These are phyloP conservation scores for Phragmatobia fuliginosa DNA, from an alignment of 2,888 invertebrate species.

Conservation along the genomic window DNA sequence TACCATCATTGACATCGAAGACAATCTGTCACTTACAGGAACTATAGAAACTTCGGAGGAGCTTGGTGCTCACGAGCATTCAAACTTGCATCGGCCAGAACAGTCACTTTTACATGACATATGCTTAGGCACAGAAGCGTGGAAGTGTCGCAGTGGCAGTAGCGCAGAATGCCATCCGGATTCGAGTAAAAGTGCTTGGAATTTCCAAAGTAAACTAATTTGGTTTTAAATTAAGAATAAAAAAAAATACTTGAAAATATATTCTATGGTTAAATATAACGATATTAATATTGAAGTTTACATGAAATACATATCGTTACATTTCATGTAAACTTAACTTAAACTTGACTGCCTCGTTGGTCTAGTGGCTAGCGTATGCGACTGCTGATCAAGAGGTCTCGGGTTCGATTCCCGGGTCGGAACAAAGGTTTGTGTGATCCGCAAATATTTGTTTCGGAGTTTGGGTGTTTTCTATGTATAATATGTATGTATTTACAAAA, in stretches of 20 bases:
- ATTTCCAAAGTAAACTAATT: neutral
- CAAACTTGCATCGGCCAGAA: neutral
- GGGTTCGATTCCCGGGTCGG: too few species aligned
- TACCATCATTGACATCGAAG: slow-evolving; percentile 49
- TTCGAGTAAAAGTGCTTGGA: neutral
- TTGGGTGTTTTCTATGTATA: too few species aligned
- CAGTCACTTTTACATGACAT: neutral
- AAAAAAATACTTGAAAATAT: too few species aligned
- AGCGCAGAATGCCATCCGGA: neutral
- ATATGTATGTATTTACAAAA: too few species aligned
- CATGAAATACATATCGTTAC: too few species aligned
- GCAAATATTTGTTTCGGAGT: too few species aligned
- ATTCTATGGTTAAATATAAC: neutral
- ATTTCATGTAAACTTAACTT: too few species aligned
- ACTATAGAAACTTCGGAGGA: neutral
- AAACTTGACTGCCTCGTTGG: too few species aligned
- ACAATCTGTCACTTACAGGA: slow-evolving; percentile 49
- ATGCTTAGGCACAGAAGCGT: neutral
- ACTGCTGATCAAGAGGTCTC: too few species aligned
- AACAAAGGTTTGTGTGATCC: too few species aligned
- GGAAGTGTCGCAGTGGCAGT: slow-evolving; percentile 2
- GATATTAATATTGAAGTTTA: neutral
- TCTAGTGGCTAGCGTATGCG: too few species aligned
- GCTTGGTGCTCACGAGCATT: neutral
- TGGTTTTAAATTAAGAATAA: neutral